Percentiles rank a stretch among this genome's conserved stretches.
Conservation (phyloP, 1,140 invertebrate species). For the Zaprionus ornatus region DNA sequence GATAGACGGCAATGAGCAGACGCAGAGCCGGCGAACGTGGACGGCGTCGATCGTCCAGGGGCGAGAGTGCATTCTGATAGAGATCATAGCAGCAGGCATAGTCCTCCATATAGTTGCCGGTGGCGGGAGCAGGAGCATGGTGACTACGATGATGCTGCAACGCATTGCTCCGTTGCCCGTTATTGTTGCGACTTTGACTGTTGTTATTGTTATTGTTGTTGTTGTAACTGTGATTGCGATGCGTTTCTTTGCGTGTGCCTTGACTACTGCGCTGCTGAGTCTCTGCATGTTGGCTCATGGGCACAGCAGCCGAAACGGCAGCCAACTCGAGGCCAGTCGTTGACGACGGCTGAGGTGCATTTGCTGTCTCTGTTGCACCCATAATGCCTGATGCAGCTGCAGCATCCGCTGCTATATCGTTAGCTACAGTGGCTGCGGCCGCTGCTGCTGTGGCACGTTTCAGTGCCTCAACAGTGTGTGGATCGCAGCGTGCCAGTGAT, state of each 20-base stretch:
- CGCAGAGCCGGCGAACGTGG: constrained; percentile 77
- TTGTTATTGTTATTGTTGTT: constrained; percentile 59
- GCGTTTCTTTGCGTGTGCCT: constrained; percentile 26
- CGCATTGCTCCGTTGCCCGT: constrained; percentile 44
- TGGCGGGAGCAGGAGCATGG: constrained; percentile 33
- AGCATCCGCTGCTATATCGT: constrained; percentile 25
- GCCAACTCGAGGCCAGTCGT: constrained; percentile 20
- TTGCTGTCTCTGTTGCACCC: not conserved
- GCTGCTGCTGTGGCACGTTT: constrained; percentile 47
- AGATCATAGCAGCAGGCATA: constrained; percentile 90
- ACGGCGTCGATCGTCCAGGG: constrained; percentile 83
- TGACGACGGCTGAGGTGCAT: not conserved
- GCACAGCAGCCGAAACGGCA: constrained; percentile 39
- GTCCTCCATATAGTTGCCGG: constrained; percentile 86
- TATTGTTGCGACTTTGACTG: constrained; percentile 41
- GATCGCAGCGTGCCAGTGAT: constrained; percentile 88
- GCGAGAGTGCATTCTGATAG: constrained; percentile 85
- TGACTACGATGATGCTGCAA: constrained; percentile 1
- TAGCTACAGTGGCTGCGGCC: not conserved
- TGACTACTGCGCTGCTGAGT: constrained; percentile 20
- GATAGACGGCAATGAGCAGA: constrained; percentile 85
- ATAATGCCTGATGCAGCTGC: not conserved
- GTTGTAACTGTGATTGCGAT: constrained; percentile 56
- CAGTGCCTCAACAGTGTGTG: constrained; percentile 70
- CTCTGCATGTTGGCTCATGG: constrained; percentile 8